Conservation (phyloP, 2,113 vertebrate species). For the Clarias batrachus region DNA sequence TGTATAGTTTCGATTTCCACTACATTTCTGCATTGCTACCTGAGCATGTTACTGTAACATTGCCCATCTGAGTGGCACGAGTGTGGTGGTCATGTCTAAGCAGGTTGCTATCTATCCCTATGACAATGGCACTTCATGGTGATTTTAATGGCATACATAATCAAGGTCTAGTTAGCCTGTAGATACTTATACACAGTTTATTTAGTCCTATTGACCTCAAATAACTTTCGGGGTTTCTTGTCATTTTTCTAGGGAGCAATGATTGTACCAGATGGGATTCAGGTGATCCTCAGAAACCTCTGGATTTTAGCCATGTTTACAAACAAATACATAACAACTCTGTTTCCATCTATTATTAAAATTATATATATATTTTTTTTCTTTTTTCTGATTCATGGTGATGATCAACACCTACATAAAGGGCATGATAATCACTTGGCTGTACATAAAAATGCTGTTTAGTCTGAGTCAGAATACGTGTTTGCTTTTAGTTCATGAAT, state of each 20-base stretch:
- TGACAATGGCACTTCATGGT: not conserved
- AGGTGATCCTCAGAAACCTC: not conserved
- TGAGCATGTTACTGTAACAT: too few relatives aligned
- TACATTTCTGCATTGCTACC: not conserved
- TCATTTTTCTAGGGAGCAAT: not conserved
- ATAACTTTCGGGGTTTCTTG: not conserved
- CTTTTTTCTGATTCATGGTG: not conserved
- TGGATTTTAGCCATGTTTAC: not conserved
- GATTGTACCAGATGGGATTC: not conserved
- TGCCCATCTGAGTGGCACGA: not conserved
- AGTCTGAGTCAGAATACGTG: slow-evolving; percentile 37
- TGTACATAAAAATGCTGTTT: not conserved
- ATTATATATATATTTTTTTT: not conserved
- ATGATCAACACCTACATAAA: not conserved
- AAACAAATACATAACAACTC: not conserved
- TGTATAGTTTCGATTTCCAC: too few relatives aligned
- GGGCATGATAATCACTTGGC: not conserved
- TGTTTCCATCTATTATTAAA: not conserved
- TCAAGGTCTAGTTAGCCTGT: not conserved
- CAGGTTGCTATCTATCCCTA: not conserved
- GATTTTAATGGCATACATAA: not conserved
- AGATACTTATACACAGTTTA: not conserved
- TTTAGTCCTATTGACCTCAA: not conserved
- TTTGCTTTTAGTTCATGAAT: slow-evolving; percentile 58
- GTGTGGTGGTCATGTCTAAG: not conserved